Evolutionary conservation across 2,797 vertebrate species (phyloP), one percentile per base, ranked within the genome.

Genomic region (Rhinoraja longicauda): DNA sequence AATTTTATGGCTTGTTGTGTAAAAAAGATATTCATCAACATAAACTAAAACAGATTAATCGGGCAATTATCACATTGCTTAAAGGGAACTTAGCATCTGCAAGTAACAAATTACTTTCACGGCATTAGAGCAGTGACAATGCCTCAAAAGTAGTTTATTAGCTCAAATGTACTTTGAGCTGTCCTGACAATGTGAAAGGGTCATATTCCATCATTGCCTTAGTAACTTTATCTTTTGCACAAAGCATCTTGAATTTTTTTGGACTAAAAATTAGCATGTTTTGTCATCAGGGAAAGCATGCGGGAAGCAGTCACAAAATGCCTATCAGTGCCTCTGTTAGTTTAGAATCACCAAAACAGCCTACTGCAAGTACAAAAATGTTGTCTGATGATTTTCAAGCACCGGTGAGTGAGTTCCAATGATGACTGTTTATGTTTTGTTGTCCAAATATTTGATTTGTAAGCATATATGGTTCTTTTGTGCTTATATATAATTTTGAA

Each of bases 321-420:
- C 86, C 93, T 39, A 93, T 26, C 79, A 1, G 0, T 19, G 88
- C 77, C 39, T 94, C 94, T 15, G 9, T 79, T 0, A 5, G 0
- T 0, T 0, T 93, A 0, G 93, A 94, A 36, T 95, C 95, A 78
- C 95, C 94, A 95, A 95, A 95, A 8, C 94, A 95, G 67, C 93
- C 95, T 0, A 17, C 93, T 93, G 93, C 94, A 0, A 62, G 95
- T 19, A 95, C 94, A 12, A 94, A 96, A 81, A 93, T 97, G 1
- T 94, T 96, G 84, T 96, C 96, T 94, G 93, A 93, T 0, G 93
- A 96, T 93, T 94, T 94, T 12, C 93, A 95, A 73, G 81, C 93
- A 0, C 94, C 95, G 95, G 96, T 96, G 95, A 95, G 64, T 45
- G 64, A 91, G 62, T 82, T 94, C 77, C 64, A 82, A 32, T 93